These are phyloP conservation scores for Lycopodina hypogea DNA, from an alignment of 37 sponge, comb jelly and placozoan genomes.

Conservation along the genomic window DNA sequence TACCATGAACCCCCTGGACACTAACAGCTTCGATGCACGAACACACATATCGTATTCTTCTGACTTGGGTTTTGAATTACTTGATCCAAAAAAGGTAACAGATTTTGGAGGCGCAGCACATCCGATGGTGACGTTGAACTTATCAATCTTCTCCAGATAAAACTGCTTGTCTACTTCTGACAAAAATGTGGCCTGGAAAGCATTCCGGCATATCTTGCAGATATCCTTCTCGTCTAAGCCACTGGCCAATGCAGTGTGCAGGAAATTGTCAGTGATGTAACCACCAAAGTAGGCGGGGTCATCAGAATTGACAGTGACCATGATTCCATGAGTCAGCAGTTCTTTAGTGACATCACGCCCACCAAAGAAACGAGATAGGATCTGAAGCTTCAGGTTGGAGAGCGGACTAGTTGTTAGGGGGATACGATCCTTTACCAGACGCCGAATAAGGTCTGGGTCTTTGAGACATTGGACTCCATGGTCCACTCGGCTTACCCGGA, in stretches of 20 bases:
- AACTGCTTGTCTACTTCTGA: slow-evolving; percentile 37
- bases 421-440: slow-evolving; percentile 29
- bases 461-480: slow-evolving; percentile 71
- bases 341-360: slow-evolving; percentile 35
- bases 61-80: slow-evolving; percentile 32
- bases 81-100: slow-evolving; percentile 67
- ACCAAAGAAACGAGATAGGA: slow-evolving; percentile 34
- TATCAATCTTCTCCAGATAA: slow-evolving; percentile 38
- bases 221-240: slow-evolving; percentile 50
- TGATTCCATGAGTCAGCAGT: slow-evolving; percentile 53
- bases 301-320: slow-evolving; percentile 73
- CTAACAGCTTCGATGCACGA: slow-evolving; percentile 40
- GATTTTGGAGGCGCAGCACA: slow-evolving; percentile 52
- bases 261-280: slow-evolving; percentile 72
- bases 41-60: slow-evolving; percentile 46
- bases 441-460: slow-evolving; percentile 20
- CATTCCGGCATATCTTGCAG: slow-evolving; percentile 54
- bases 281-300: slow-evolving; percentile 85
- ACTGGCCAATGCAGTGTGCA: slow-evolving; percentile 5
- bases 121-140: slow-evolving; percentile 43
- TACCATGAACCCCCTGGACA: slow-evolving; percentile 56
- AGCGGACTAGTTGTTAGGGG: slow-evolving; percentile 73
- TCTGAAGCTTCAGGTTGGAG: slow-evolving; percentile 63
- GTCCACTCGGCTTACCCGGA: slow-evolving; percentile 46
- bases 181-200: slow-evolving; percentile 65